Evolutionary conservation across 2,888 invertebrate species (phyloP).

Genomic region (Heliothis peltigera): DNA sequence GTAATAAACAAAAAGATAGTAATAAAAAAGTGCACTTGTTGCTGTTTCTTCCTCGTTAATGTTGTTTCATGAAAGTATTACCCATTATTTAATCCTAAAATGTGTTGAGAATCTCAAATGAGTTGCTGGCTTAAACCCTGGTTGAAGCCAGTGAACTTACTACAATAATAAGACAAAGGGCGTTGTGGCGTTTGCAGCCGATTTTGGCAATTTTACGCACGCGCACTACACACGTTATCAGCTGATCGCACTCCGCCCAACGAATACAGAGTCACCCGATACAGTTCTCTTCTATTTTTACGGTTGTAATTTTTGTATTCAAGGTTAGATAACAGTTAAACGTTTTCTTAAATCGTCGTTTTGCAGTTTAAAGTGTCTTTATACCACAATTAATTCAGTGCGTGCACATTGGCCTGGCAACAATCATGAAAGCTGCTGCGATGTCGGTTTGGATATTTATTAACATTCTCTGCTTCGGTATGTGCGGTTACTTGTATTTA

Average conservation of each 20-base stretch:
- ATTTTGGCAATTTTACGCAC: constrained; percentile 68
- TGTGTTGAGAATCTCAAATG: not conserved
- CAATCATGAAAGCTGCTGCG: constrained; percentile 91
- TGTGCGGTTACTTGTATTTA: constrained; percentile 93
- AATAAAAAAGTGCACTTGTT: too few species aligned
- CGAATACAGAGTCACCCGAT: constrained; percentile 53
- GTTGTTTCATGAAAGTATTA: not conserved
- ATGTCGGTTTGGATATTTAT: constrained; percentile 93
- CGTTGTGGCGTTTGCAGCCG: constrained; percentile 57
- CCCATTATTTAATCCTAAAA: not conserved
- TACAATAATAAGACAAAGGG: constrained; percentile 37
- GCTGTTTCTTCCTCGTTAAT: not conserved
- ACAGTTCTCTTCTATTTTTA: constrained; percentile 53
- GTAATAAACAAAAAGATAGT: too few species aligned
- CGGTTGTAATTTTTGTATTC: constrained; percentile 68
- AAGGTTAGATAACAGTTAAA: constrained; percentile 34
- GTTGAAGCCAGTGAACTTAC: constrained; percentile 10
- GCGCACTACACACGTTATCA: constrained; percentile 71
- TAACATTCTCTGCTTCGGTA: constrained; percentile 92
- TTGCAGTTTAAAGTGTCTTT: constrained; percentile 9
- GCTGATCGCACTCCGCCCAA: constrained; percentile 78
- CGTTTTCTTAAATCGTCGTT: constrained; percentile 18
- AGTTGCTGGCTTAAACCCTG: not conserved
- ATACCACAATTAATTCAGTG: constrained; percentile 25
- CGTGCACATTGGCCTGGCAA: constrained; percentile 23